phyloP scores from a whole-genome alignment of 2,888 invertebrate genomes.

The Drosophila mulleri region DNA sequence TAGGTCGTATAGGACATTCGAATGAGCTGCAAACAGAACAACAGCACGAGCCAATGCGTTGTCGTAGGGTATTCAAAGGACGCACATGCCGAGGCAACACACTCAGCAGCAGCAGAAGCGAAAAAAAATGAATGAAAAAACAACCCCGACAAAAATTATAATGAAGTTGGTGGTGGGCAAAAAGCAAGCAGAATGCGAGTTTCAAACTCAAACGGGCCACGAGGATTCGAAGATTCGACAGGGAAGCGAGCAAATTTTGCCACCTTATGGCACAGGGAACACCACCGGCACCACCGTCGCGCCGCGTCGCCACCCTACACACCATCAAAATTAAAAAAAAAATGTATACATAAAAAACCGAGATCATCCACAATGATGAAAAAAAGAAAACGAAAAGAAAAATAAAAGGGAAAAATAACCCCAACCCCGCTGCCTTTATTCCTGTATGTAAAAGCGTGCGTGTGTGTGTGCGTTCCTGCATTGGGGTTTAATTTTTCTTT shows the following conservation, averaged over 20 bases:
- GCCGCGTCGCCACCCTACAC: constrained; percentile 54
- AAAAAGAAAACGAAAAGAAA: constrained; percentile 16
- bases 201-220: constrained; percentile 50
- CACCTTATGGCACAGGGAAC: constrained; percentile 63
- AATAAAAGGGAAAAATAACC: constrained; percentile 5
- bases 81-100: constrained; percentile 14
- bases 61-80: constrained; percentile 48
- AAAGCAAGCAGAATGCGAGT: constrained; percentile 54
- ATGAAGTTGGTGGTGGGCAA: constrained; percentile 75
- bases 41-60: too few relatives aligned
- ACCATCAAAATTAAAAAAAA: constrained; percentile 67
- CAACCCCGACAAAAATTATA: constrained; percentile 79
- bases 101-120: constrained; percentile 16
- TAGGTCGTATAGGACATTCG: constrained; percentile 10
- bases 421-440: background rate
- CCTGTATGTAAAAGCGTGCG: background rate
- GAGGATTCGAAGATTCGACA: constrained; percentile 3
- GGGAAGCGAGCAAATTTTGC: constrained; percentile 63
- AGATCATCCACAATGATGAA: constrained; percentile 67
- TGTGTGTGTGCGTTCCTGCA: background rate
- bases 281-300: constrained; percentile 48
- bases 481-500: constrained; percentile 1
- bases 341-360: constrained; percentile 63
- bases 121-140: constrained; percentile 67
- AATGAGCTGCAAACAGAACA: constrained; percentile 27